Base-by-base conservation (phyloP, 2,888 invertebrate species). In the Drosophila nr. fundita region DNA sequence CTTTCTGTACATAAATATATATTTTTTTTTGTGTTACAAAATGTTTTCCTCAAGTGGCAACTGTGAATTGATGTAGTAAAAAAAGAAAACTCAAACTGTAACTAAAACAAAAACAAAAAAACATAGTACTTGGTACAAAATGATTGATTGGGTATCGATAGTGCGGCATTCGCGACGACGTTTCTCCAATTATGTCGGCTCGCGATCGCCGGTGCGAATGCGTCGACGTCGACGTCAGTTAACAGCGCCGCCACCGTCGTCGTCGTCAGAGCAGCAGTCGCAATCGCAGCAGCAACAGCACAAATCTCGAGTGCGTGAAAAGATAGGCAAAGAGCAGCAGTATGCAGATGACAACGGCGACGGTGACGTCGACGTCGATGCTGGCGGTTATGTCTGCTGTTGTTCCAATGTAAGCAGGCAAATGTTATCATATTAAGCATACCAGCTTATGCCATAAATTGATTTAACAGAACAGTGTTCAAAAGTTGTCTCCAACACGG, bases 91-190 rank as follows among this genome's bases (percentile, higher is more conserved):
- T 45, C 7, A 21, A 45, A 45, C 21, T 45, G 13, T 4, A 21
- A 21, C 21, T 18, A 61, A 40, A 64, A 8, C 13, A 32, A 38
- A 68, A n/a, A 40, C 4, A 34, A n/a, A 68, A 45, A n/a, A 24
- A n/a, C 40, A 13, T 21, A 34, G 54, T 69, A 40, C 40, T 11
- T 45, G 45, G 38, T 30, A 49, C 50, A 67, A 69, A 79, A 96
- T 96, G 96, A 96, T 96, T 90, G 96, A 96, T 93, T 96, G 96
- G 96, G 96, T 96, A 78, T 96, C 96, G 73, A 96, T 96, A 86
- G 96, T 96, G 74, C 95, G 96, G 66, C 95, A 96, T 89, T 96
- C 96, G 73, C 93, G 95, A 68, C 94, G 96, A 59, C 94, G 96
- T 58, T 96, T 96, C 92, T 96, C 96, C 74, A 95, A 95, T 91